Conservation (phyloP, 2,113 vertebrate species). For the Poeciliopsis turrubarensis region DNA sequence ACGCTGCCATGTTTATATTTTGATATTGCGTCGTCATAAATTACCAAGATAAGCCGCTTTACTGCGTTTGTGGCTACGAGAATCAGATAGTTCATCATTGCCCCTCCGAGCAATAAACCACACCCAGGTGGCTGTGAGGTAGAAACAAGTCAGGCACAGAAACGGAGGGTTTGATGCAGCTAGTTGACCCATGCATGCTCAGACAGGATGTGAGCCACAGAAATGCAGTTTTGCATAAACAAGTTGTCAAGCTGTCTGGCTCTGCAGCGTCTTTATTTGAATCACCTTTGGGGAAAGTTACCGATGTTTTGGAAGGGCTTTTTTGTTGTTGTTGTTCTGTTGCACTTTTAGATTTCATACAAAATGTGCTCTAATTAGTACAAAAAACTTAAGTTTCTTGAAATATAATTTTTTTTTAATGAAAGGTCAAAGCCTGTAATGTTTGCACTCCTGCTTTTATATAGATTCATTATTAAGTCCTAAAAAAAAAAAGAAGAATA, state of each 20-base stretch:
- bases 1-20: conserved; percentile 19
- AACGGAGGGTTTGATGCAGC: conserved; percentile 4
- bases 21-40: conserved; percentile 27
- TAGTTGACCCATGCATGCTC: conserved; percentile 2
- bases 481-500: neutral
- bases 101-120: conserved; percentile 44
- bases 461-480: neutral
- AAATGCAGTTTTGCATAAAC: conserved; percentile 8
- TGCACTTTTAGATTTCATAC: too few relatives aligned
- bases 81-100: conserved; percentile 54
- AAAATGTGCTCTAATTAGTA: too few relatives aligned
- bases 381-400: too few relatives aligned
- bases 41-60: conserved; percentile 20
- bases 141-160: neutral
- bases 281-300: neutral
- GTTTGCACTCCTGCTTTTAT: neutral
- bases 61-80: conserved; percentile 22
- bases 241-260: neutral
- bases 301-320: neutral
- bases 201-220: conserved; percentile 6
- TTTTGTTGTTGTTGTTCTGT: neutral
- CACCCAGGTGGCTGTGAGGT: conserved; percentile 39
- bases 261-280: neutral
- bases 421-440: neutral
- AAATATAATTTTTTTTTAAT: too few relatives aligned